Evolutionary conservation across 2,113 vertebrate genomes (phyloP).

Genomic region (Ameiurus melas): DNA sequence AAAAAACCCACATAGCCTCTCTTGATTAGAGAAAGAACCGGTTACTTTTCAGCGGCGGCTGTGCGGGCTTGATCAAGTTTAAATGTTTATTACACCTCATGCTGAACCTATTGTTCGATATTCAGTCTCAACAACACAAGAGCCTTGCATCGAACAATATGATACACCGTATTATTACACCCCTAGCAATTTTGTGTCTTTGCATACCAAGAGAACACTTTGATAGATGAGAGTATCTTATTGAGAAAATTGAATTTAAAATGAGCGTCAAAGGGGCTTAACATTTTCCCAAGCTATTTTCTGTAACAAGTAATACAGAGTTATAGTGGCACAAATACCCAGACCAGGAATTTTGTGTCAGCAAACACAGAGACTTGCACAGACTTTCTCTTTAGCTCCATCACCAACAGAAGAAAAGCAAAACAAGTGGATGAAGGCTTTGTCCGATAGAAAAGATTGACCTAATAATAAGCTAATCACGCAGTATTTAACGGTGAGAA

Average conservation of each 20-base stretch:
- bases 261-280: background rate
- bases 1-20: background rate
- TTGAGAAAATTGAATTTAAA: background rate
- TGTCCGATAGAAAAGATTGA: background rate
- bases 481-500: slow-evolving; percentile 1
- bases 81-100: background rate
- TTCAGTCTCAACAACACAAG: background rate
- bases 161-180: background rate
- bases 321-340: background rate
- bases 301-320: background rate
- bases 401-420: background rate
- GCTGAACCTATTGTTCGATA: background rate
- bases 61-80: background rate
- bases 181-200: background rate
- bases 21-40: background rate
- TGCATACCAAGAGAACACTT: background rate
- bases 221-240: background rate
- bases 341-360: background rate
- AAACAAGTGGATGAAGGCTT: background rate
- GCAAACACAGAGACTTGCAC: background rate
- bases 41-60: background rate
- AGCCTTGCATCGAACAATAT: background rate
- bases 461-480: slow-evolving; percentile 35
- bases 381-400: background rate
- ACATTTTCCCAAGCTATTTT: background rate